Evolutionary conservation across 2,113 vertebrate genomes (phyloP), one percentile per base, ranked within the genome.

Genomic region (Chrysochloris asiatica): DNA sequence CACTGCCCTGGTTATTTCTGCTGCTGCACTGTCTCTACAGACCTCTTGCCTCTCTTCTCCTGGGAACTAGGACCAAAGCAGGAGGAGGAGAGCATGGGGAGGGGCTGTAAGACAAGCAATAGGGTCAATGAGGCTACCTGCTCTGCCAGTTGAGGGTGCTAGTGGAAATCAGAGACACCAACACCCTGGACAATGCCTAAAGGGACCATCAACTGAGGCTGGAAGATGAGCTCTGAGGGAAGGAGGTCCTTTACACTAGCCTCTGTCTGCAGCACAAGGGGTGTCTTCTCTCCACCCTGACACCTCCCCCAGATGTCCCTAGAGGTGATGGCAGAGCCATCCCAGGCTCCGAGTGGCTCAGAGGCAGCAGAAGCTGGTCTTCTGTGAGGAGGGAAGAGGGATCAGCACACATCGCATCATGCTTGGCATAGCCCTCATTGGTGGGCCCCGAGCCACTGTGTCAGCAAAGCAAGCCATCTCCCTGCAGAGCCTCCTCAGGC

Each of bases 391-490:
- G 43, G 9, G 85, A 79, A 89, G 43, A 83, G 6, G 6, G 50
- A 90, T 92, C 91, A 43, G 89, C 91, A 93, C 82, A 92, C 94
- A 93, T 91, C 87, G 45, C 87, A 61, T 91, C 95, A 94, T 61
- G 3, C 93, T 87, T 93, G 93, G 95, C 93, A 80, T 16, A 6
- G 59, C 43, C 89, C 63, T 80, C 67, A 84, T 88, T 93, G 95
- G 95, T 2, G 85, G 95, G 89, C 93, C 89, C 33, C 0, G 0
- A 71, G 93, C 89, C 95, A 94, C 76, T 0, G 0, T 89, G 24
- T 59, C 22, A 2, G 91, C n/a, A n/a, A n/a, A n/a, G n/a, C 21
- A 22, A 91, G 79, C 71, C 41, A 1, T 89, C 82, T 94, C 73
- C 63, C 91, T 45, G 56, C 59, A 92, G 89, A 95, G 52, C 11